Conservation (phyloP, 2,113 vertebrate genomes). For the Hypomesus transpacificus region DNA sequence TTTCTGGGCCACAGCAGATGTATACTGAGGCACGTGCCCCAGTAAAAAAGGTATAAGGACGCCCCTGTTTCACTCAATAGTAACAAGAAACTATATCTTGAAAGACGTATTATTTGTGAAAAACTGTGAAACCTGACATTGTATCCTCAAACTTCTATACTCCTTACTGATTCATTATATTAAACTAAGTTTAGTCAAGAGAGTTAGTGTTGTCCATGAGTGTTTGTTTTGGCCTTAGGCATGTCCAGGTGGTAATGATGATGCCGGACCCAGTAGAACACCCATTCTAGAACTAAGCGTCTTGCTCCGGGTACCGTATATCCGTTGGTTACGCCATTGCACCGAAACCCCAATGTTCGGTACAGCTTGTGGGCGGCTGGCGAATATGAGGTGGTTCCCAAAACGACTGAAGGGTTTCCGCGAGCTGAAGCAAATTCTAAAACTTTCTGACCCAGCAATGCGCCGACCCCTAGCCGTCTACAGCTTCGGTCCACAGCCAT, state of each 20-base stretch:
- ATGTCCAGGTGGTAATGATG: slow-evolving; percentile 78
- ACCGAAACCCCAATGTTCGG: slow-evolving; percentile 80
- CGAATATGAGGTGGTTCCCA: slow-evolving; percentile 82
- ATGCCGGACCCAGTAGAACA: slow-evolving; percentile 84
- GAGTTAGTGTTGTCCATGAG: background rate
- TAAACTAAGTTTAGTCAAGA: too few relatives aligned
- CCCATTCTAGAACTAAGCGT: slow-evolving; percentile 70
- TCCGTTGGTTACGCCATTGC: slow-evolving; percentile 73
- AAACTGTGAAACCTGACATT: too few relatives aligned
- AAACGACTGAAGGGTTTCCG: slow-evolving; percentile 72
- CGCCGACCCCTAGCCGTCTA: slow-evolving; percentile 75
- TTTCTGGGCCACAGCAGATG: too few relatives aligned
- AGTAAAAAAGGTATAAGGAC: too few relatives aligned
- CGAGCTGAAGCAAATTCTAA: slow-evolving; percentile 79
- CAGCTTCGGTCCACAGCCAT: slow-evolving; percentile 81
- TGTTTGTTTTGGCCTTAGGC: background rate
- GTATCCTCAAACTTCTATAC: too few relatives aligned
- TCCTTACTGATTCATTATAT: too few relatives aligned
- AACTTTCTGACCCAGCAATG: slow-evolving; percentile 78
- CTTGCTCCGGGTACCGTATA: slow-evolving; percentile 74
- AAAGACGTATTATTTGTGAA: too few relatives aligned
- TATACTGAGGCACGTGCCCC: too few relatives aligned
- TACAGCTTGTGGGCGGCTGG: slow-evolving; percentile 81
- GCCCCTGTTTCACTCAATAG: too few relatives aligned
- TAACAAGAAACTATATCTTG: too few relatives aligned